A percentile compares a stretch with the other conserved stretches of the same genome.
phyloP scores from a whole-genome alignment of 2,113 vertebrate genomes.

The Solea senegalensis region DNA sequence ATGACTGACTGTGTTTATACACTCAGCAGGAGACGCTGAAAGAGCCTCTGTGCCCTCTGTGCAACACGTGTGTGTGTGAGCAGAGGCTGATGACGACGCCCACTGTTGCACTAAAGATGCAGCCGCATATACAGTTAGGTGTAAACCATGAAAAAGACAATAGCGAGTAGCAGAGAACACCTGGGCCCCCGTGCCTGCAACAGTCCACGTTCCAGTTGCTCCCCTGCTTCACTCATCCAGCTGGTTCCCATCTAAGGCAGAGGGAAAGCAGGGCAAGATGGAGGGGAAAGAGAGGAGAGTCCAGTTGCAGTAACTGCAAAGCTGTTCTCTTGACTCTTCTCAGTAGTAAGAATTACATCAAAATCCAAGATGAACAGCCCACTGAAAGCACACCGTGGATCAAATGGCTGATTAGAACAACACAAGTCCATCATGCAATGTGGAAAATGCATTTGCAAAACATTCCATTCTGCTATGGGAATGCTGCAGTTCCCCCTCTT shows the following conservation, averaged over 20 bases:
- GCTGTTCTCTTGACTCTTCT: background rate
- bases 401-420: slow-evolving; percentile 21
- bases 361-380: slow-evolving; percentile 21
- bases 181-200: slow-evolving; percentile 44
- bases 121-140: background rate
- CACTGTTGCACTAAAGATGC: background rate
- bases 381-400: background rate
- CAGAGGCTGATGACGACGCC: slow-evolving; percentile 4
- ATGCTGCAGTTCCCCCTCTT: slow-evolving; percentile 20
- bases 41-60: slow-evolving; percentile 33
- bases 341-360: background rate
- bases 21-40: slow-evolving; percentile 43
- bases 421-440: slow-evolving; percentile 17
- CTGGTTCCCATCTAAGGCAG: slow-evolving; percentile 65
- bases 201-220: slow-evolving; percentile 28
- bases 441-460: slow-evolving; percentile 45
- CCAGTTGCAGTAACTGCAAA: background rate
- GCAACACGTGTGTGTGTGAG: slow-evolving; percentile 10
- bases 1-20: slow-evolving; percentile 49
- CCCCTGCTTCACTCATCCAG: slow-evolving; percentile 43
- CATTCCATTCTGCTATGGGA: slow-evolving; percentile 50
- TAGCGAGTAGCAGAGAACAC: slow-evolving; percentile 31
- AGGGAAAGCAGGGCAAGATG: slow-evolving; percentile 18
- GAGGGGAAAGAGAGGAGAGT: slow-evolving; percentile 5
- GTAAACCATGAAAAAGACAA: background rate